Evolutionary conservation across 2,888 invertebrate species (phyloP).

Genomic region (Drosophila mettleri): DNA sequence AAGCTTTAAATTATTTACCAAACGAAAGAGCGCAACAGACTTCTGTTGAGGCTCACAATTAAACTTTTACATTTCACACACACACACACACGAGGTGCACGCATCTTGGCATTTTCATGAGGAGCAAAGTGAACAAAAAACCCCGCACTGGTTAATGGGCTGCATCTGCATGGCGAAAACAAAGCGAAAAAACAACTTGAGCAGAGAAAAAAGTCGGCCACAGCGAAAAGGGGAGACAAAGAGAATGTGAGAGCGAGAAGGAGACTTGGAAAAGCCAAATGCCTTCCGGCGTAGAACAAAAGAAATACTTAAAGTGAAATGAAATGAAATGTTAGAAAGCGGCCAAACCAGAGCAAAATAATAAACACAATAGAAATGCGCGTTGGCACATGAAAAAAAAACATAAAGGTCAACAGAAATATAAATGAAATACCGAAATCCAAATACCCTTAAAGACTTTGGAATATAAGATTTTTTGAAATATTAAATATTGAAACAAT

Average conservation of each 20-base stretch:
- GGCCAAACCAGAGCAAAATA: slow-evolving; percentile 44
- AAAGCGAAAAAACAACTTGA: slow-evolving; percentile 43
- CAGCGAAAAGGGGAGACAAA: not conserved
- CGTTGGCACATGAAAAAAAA: slow-evolving; percentile 32
- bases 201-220: slow-evolving; percentile 31
- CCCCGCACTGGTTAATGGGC: slow-evolving; percentile 41
- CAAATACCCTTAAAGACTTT: slow-evolving; percentile 19
- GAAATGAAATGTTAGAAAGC: slow-evolving; percentile 34
- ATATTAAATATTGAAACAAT: not conserved
- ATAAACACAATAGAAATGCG: slow-evolving; percentile 58
- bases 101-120: slow-evolving; percentile 35
- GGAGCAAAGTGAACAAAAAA: slow-evolving; percentile 25
- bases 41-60: slow-evolving; percentile 34
- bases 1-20: slow-evolving; percentile 27
- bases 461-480: not conserved
- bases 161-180: slow-evolving; percentile 48
- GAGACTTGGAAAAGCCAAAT: slow-evolving; percentile 60
- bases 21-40: slow-evolving; percentile 15
- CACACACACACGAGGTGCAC: slow-evolving; percentile 23
- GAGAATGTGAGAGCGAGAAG: too few species aligned
- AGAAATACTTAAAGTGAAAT: slow-evolving; percentile 38
- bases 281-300: slow-evolving; percentile 42
- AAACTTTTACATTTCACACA: slow-evolving; percentile 36
- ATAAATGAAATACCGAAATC: slow-evolving; percentile 9
- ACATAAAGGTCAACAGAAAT: not conserved